Base-by-base conservation (phyloP, 2,797 vertebrate genomes). In the Syngnathus acus region DNA sequence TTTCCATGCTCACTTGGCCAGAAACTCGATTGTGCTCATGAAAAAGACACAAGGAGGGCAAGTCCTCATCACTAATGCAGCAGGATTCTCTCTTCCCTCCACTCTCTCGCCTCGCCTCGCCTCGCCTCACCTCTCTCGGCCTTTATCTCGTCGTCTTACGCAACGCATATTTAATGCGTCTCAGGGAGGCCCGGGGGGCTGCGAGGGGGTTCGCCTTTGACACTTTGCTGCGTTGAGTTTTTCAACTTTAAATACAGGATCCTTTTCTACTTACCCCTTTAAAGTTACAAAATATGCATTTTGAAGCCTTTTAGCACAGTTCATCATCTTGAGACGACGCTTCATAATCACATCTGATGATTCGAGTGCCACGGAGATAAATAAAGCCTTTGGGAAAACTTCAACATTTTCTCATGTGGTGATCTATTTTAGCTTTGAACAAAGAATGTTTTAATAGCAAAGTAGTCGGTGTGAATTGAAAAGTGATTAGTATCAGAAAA, bases 31-130 rank as follows among this genome's bases (percentile, higher is more conserved):
- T 78, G 76, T 68, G 9, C 72, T 82, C 82, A 83, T 88, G 54
- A 80, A 86, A 82, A 69, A 86, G 82, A 62, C 60, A 84, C 48
- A 73, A 83, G 72, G 26, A 75, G 72, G 71, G 75, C 73, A 77
- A 82, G 23, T 13, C 79, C 85, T 84, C 62, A 75, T 88, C 43
- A 82, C 65, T 84, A 72, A 87, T 88, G 78, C 78, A 86, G 43
- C 42, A 80, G 78, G 76, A 64, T 74, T 83, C 72, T 80, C 79
- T 83, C 72, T 67, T 68, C 40, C 16, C 62, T 63, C 75, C 75
- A 67, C 78, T 65, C 23, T 65, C 69, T 14, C 11, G 60, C 62
- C 58, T 67, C 45, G 37, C 23, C 32, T 67, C 69, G 68, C 48
- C 63, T 65, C 42, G 23, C 14, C 43, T 69, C 61, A 45, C 58